A percentile compares a stretch with the other conserved stretches of the same genome.
Evolutionary conservation across 1,140 invertebrate species (phyloP).

Genomic region (Drosophila santomea): DNA sequence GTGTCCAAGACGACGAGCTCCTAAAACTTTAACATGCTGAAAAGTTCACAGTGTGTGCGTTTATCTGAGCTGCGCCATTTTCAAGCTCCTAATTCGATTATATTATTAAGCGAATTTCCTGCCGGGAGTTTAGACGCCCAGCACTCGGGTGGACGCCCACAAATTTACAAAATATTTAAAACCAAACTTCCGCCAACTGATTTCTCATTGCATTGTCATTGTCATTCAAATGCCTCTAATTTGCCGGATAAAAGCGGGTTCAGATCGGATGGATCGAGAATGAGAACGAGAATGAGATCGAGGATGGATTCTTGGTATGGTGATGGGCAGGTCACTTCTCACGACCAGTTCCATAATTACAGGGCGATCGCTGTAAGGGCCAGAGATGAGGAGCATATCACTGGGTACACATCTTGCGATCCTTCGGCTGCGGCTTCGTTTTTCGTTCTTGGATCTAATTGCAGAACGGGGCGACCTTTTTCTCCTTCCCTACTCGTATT

Average conservation of each 20-base stretch:
- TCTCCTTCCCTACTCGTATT: slow-evolving; percentile 8
- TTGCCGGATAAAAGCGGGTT: slow-evolving; percentile 28
- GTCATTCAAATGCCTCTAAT: slow-evolving; percentile 66
- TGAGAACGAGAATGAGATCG: slow-evolving; percentile 31
- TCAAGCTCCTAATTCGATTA: slow-evolving; percentile 42
- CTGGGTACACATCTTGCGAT: slow-evolving; percentile 57
- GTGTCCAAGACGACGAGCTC: slow-evolving; percentile 60
- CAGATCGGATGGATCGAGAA: slow-evolving; percentile 14
- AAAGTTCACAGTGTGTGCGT: slow-evolving; percentile 51
- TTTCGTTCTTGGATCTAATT: slow-evolving; percentile 79
- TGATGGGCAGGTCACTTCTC: slow-evolving; percentile 52
- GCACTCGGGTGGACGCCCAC: slow-evolving; percentile 61
- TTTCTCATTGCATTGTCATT: slow-evolving; percentile 48
- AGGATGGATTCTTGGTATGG: slow-evolving; percentile 28
- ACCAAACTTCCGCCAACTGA: slow-evolving; percentile 74
- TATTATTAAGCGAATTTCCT: slow-evolving; percentile 6
- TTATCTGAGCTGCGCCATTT: slow-evolving; percentile 59
- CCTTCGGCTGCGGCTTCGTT: slow-evolving; percentile 75
- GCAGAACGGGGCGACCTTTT: slow-evolving; percentile 66
- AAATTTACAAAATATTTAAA: slow-evolving; percentile 83
- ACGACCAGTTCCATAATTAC: slow-evolving; percentile 58
- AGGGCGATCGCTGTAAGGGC: slow-evolving; percentile 43
- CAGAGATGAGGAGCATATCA: slow-evolving; percentile 50
- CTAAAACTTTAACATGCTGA: slow-evolving; percentile 58
- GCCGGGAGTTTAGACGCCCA: background rate